These are phyloP conservation scores for Actinia tenebrosa DNA, from an alignment of 64 coral and sea anemone genomes.

Conservation along the genomic window DNA sequence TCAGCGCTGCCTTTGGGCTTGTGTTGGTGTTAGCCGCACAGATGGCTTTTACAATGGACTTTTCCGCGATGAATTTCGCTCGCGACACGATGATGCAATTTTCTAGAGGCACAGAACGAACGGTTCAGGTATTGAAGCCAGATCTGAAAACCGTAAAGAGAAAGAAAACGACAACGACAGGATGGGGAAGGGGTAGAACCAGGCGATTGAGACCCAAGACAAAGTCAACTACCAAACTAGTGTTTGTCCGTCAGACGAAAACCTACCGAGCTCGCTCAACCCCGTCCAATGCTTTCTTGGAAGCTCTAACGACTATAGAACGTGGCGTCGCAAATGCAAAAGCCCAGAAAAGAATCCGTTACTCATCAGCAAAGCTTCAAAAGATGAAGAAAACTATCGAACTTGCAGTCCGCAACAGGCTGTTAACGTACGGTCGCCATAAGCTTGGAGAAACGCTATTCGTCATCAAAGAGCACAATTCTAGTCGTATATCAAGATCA, in stretches of 20 bases:
- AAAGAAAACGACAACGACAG: background rate
- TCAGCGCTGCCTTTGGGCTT: background rate
- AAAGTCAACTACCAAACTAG: conserved; percentile 6
- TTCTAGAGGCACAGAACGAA: conserved; percentile 29
- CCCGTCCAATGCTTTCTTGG: conserved; percentile 60
- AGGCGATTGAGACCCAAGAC: background rate
- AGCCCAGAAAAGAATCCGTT: background rate
- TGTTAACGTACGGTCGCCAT: background rate
- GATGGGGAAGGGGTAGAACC: background rate
- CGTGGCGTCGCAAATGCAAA: conserved; percentile 49
- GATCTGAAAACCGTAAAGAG: background rate
- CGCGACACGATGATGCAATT: background rate
- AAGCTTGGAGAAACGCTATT: conserved; percentile 14
- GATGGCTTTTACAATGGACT: background rate
- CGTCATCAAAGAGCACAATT: background rate
- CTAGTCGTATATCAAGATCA: background rate
- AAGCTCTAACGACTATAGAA: conserved; percentile 66
- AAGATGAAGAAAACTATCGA: background rate
- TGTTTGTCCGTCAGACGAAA: conserved; percentile 29
- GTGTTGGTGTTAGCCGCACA: background rate
- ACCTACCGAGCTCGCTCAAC: conserved; percentile 40
- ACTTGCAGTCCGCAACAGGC: background rate
- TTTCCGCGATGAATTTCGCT: background rate
- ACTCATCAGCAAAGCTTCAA: background rate
- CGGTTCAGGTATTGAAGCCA: conserved; percentile 42